phyloP scores from a whole-genome alignment of 2,113 vertebrate species.

The Melanotaenia duboulayi region DNA sequence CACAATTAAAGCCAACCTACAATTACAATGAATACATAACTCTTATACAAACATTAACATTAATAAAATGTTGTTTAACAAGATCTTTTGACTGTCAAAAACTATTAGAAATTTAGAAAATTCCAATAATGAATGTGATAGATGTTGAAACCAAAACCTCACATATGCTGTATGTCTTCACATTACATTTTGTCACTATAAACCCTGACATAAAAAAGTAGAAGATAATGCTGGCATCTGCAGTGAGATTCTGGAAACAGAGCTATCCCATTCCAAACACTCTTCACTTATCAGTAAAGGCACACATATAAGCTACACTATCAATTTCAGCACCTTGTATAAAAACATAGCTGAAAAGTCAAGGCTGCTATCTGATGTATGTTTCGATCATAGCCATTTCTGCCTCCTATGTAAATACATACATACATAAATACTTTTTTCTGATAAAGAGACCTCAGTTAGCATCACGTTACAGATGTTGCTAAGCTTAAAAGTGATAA shows the following conservation, averaged over 20 bases:
- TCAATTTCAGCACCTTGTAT: slow-evolving; percentile 21
- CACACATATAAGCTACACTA: slow-evolving; percentile 10
- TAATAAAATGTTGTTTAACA: neutral
- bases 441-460: slow-evolving; percentile 55
- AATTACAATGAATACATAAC: neutral
- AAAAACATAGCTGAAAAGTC: slow-evolving; percentile 57
- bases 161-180: slow-evolving; percentile 12
- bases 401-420: slow-evolving; percentile 37
- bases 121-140: neutral
- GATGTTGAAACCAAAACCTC: neutral
- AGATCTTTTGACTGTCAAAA: neutral
- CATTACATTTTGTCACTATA: slow-evolving; percentile 13
- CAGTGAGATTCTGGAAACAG: slow-evolving; percentile 20
- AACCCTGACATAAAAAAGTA: neutral
- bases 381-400: slow-evolving; percentile 58
- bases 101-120: no score
- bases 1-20: neutral
- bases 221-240: neutral
- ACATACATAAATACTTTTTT: no score
- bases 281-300: slow-evolving; percentile 51
- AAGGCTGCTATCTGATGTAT: slow-evolving; percentile 33
- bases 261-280: slow-evolving; percentile 34
- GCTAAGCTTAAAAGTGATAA: slow-evolving; percentile 67
- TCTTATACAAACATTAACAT: neutral
- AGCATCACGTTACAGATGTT: slow-evolving; percentile 51